These are phyloP conservation scores for Umimayanthus chanpuru DNA, from an alignment of 92 coral and sea anemone species.

Conservation along the genomic window DNA sequence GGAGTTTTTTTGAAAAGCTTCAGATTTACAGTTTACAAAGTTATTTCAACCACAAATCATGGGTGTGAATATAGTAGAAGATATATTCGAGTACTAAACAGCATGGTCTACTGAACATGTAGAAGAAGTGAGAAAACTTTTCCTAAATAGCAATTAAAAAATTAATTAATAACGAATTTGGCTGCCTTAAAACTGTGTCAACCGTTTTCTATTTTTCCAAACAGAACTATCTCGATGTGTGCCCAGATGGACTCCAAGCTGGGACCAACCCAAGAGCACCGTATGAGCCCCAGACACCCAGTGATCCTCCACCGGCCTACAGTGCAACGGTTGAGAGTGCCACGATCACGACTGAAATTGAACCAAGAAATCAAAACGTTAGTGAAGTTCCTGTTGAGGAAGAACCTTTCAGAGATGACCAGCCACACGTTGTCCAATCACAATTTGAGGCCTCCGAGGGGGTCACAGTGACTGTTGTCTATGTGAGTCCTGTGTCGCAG, in stretches of 20 bases:
- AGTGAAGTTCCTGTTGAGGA: not conserved
- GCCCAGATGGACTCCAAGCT: slow-evolving; percentile 57
- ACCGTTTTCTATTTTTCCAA: not conserved
- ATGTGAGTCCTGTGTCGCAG: not conserved
- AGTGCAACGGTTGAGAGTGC: slow-evolving; percentile 18
- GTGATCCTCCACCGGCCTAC: slow-evolving; percentile 38
- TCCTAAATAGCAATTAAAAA: no score
- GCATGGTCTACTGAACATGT: no score
- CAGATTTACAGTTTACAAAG: no score
- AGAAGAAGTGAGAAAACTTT: no score
- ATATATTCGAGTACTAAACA: no score
- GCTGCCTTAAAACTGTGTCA: not conserved
- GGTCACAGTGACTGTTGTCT: not conserved
- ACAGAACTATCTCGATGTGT: slow-evolving; percentile 69
- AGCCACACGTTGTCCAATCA: not conserved
- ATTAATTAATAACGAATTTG: not conserved
- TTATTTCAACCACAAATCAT: no score
- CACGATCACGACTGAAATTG: not conserved
- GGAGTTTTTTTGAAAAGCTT: no score
- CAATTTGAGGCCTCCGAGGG: not conserved
- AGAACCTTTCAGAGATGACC: slow-evolving; percentile 8
- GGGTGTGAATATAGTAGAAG: no score
- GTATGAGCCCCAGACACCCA: slow-evolving; percentile 29
- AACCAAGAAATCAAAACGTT: not conserved
- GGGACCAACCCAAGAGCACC: slow-evolving; percentile 2